Evolutionary conservation across 64 coral and sea anemone species (phyloP).

Genomic region (Dendronephthya gigantea): DNA sequence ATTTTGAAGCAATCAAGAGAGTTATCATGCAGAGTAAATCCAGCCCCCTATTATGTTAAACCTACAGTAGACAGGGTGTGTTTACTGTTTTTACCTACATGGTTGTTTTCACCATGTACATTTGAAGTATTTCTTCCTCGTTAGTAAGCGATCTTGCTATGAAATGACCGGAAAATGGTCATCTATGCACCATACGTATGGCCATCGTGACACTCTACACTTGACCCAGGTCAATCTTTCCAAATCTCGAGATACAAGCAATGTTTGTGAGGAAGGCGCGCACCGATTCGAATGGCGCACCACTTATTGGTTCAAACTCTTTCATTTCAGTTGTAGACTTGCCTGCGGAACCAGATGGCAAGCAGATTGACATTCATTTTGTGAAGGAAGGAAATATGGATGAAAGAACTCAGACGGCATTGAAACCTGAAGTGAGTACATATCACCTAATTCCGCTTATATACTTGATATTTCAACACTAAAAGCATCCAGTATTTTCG

Average conservation of each 20-base stretch:
- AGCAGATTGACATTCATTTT: background rate
- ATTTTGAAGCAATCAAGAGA: background rate
- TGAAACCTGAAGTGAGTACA: background rate
- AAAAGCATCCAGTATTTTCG: background rate
- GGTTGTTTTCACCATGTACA: background rate
- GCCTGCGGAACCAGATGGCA: conserved; percentile 6
- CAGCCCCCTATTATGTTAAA: background rate
- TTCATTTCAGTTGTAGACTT: background rate
- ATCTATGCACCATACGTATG: no score
- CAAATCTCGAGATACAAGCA: no score
- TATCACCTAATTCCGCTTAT: background rate
- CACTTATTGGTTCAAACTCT: background rate
- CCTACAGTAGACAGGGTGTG: background rate
- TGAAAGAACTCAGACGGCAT: background rate
- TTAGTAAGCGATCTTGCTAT: no score
- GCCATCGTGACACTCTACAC: no score
- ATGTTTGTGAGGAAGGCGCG: no score
- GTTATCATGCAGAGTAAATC: background rate
- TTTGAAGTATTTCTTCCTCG: background rate
- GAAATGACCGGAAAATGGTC: no score
- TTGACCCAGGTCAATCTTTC: no score
- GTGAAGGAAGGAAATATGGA: background rate
- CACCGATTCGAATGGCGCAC: no score
- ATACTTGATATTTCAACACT: no score
- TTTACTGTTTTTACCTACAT: background rate